Conservation (phyloP, 1,140 invertebrate genomes). For the Diachasma alloeum region DNA sequence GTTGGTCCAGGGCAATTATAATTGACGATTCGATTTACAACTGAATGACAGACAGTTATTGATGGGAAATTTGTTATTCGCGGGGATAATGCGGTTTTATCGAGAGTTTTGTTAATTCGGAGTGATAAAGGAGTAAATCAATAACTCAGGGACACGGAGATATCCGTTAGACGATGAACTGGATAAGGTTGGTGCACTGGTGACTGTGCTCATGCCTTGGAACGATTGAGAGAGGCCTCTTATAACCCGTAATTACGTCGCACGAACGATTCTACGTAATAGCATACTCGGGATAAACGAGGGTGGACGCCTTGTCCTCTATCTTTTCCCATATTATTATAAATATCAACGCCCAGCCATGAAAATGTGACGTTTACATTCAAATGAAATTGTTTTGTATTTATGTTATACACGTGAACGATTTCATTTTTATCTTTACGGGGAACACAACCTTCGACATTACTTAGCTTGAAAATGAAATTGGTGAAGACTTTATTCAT, state of each 20-base stretch:
- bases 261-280: slow-evolving; percentile 20
- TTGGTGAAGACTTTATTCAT: too few species aligned
- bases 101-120: neutral
- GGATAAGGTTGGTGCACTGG: slow-evolving; percentile 7
- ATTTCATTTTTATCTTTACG: too few species aligned
- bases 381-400: neutral
- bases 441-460: too few species aligned
- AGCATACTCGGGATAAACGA: slow-evolving; percentile 12
- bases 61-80: neutral
- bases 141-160: slow-evolving; percentile 6
- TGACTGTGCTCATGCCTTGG: neutral
- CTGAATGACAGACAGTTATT: neutral
- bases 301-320: slow-evolving; percentile 11
- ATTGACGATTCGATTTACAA: too few species aligned
- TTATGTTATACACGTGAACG: too few species aligned
- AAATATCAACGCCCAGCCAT: slow-evolving; percentile 6
- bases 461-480: too few species aligned
- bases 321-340: slow-evolving; percentile 15
- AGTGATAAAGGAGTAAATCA: neutral
- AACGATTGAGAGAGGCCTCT: slow-evolving; percentile 14
- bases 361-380: neutral
- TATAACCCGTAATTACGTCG: slow-evolving; percentile 30
- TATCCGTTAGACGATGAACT: slow-evolving; percentile 18
- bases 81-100: neutral
- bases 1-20: too few species aligned